A percentile compares a stretch with the other conserved stretches of the same genome.
Conservation (phyloP, 1,140 invertebrate genomes). For the Fragariocoptes setiger region DNA sequence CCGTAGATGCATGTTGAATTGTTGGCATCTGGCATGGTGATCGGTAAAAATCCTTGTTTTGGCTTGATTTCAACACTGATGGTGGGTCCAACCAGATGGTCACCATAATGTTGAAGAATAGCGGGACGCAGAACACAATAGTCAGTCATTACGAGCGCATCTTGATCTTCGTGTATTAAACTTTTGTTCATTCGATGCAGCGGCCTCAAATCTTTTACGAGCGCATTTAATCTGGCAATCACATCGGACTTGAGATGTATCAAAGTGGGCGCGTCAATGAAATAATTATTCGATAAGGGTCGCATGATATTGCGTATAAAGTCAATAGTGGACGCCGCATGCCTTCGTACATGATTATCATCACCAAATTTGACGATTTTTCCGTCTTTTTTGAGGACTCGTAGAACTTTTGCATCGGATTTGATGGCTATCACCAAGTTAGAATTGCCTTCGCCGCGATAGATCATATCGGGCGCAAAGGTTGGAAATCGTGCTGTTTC, state of each 20-base stretch:
- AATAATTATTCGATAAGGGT: neutral
- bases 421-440: constrained; percentile 9
- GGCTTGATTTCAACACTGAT: constrained; percentile 11
- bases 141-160: constrained; percentile 7
- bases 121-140: constrained; percentile 4
- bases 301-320: neutral
- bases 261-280: constrained; percentile 2
- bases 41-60: constrained; percentile 13
- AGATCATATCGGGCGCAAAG: constrained; percentile 6
- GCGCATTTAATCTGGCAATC: neutral
- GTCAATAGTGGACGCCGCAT: neutral
- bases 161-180: constrained; percentile 3
- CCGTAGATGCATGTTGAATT: constrained; percentile 10
- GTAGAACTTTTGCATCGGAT: neutral
- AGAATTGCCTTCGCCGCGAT: constrained; percentile 11
- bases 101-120: constrained; percentile 5
- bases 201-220: constrained; percentile 3
- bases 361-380: neutral
- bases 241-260: neutral
- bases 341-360: neutral
- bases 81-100: constrained; percentile 4
- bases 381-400: neutral
- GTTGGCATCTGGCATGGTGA: neutral
- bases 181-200: constrained; percentile 6
- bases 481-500: neutral